These are phyloP conservation scores for Thecophora atra DNA, from an alignment of 2,888 invertebrate species.

Conservation along the genomic window DNA sequence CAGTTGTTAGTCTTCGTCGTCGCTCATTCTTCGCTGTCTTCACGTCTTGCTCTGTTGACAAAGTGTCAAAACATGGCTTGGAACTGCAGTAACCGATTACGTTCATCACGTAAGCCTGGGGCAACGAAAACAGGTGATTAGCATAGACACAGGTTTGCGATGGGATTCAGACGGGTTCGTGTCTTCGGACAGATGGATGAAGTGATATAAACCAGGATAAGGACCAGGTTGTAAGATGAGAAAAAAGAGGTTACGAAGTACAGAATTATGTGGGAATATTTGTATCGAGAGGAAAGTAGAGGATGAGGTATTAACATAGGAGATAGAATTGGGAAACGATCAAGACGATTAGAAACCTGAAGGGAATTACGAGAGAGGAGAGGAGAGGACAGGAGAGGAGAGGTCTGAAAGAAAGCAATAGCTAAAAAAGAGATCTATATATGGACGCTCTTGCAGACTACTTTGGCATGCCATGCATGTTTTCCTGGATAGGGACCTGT, in stretches of 20 bases:
- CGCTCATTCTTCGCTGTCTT: not conserved
- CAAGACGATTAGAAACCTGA: too few relatives aligned
- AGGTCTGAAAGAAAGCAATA: too few relatives aligned
- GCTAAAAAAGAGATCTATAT: too few relatives aligned
- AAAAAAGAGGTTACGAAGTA: not conserved
- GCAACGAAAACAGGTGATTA: constrained; percentile 23
- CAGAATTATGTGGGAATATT: not conserved
- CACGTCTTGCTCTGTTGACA: constrained; percentile 7
- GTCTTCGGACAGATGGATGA: not conserved
- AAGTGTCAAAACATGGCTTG: constrained; percentile 39
- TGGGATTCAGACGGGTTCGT: not conserved
- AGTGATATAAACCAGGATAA: not conserved
- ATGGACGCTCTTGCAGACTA: too few relatives aligned
- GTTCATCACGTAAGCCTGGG: constrained; percentile 34
- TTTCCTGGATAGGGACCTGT: too few relatives aligned
- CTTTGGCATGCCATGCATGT: too few relatives aligned
- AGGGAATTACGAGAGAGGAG: too few relatives aligned
- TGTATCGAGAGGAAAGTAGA: too few relatives aligned
- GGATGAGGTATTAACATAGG: too few relatives aligned
- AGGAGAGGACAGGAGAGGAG: too few relatives aligned
- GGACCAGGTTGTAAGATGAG: not conserved
- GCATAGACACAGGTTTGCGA: constrained; percentile 33
- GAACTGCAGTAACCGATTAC: constrained; percentile 31
- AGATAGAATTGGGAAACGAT: too few relatives aligned
- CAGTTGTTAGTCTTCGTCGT: not conserved